Evolutionary conservation across 2,797 vertebrate species (phyloP), one percentile per base, ranked within the genome.

Genomic region (Babyrousa celebensis): DNA sequence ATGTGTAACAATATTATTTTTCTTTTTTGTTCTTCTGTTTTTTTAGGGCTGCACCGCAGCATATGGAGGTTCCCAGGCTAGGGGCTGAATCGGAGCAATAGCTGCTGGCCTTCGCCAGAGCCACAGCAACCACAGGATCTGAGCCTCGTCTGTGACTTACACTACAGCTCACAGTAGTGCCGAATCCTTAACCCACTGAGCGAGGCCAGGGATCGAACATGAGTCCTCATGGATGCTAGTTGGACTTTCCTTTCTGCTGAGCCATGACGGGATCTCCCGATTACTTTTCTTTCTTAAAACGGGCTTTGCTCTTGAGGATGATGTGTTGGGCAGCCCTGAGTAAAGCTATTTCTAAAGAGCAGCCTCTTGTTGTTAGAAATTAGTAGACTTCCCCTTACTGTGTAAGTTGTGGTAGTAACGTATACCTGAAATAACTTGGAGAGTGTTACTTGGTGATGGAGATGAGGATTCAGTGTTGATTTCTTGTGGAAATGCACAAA

Each of bases 271-370:
- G 43, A 48, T 7, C 43, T 48, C 9, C 6, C 6, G 5, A 71
- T 88, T 91, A 10, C 68, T 85, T 77, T 93, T 91, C 11, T 68
- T 96, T 29, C n/a, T 25, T 89, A 58, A 85, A 83, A 5, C 70
- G 52, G 85, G 62, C 43, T 92, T 95, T 89, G n/a, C 48, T 85
- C 0, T 74, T 89, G 78, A 90, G 74, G 65, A 60, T 43, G 48
- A 29, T 40, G 8, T 92, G 48, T 60, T 74, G 32, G 67, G 27
- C 18, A 94, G 17, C 63, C 25, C 21, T 1, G 2, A 70, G 70
- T 65, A 84, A 84, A 75, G 40, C 58, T 77, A 0, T 86, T 90
- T 85, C 11, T 75, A 80, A 75, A 71, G 25, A 85, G 25, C 2
- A 12, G 12, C 0, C 17, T 79, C 9, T 9, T 48, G 89, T 79